Base-by-base conservation (phyloP, 2,888 invertebrate species). In the Ametastegia equiseti region DNA sequence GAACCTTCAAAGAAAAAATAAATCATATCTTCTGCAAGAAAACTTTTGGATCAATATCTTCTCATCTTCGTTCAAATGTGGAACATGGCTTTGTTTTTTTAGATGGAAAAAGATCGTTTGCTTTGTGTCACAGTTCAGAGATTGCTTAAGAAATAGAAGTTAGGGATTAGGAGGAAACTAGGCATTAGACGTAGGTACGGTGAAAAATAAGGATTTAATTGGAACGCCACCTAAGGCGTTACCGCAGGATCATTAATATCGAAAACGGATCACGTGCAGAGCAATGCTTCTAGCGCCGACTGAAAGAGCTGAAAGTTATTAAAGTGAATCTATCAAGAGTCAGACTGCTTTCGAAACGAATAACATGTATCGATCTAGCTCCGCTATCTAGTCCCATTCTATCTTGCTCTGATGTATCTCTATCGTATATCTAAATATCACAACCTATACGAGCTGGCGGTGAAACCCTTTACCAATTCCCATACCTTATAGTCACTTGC, bases 211-310 rank as follows among this genome's bases (percentile, higher is more conserved):
- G 60, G 27, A 60, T 60, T 60, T 75, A 80, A 80, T 80, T 80
- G 67, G 69, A 80, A 80, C 69, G 69, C 30, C 71, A 80, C 69
- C 54, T 42, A 19, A 80, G 80, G 57, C 42, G 69, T 42, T 54
- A 71, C 57, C 39, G 57, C 33, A 19, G 13, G 54, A 80, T 57
- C 80, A 71, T 50, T 80, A 69, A 71, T 80, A 71, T n/a, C 65
- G 27, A 80, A 71, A 80, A 69, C 57, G 9, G 69, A 80, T 80
- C 80, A 80, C 33, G 45, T 33, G 19, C 27, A n/a, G 71, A 45
- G 23, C 75, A 54, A 54, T 54, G 33, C 54, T 75, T 36, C 75
- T 6, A 75, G 54, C 75, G n/a, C 36, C 50, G 50, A 75, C 75
- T 67, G 67, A 30, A n/a, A 63, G 19, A 6, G 27, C 50, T 33